phyloP scores from a whole-genome alignment of 2,113 vertebrate species.

The Perca schrenkii region DNA sequence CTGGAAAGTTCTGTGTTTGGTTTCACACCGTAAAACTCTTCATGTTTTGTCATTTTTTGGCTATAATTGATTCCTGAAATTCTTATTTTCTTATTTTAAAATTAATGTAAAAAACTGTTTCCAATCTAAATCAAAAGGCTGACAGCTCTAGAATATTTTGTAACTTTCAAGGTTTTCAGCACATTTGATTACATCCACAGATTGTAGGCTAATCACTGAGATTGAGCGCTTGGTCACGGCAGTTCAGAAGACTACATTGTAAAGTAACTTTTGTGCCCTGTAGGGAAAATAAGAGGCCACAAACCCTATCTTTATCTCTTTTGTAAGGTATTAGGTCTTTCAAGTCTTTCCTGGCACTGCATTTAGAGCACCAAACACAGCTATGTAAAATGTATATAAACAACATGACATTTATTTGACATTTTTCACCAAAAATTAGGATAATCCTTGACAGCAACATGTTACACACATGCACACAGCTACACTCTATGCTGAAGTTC shows the following conservation, averaged over 20 bases:
- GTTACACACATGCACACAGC: too few relatives aligned
- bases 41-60: not conserved
- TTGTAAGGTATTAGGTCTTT: not conserved
- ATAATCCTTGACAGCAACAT: too few relatives aligned
- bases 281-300: not conserved
- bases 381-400: too few relatives aligned
- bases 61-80: not conserved
- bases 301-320: not conserved
- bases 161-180: not conserved
- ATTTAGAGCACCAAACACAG: too few relatives aligned
- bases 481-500: too few relatives aligned
- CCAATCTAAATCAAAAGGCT: not conserved
- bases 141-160: not conserved
- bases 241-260: not conserved
- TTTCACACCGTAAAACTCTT: not conserved
- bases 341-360: too few relatives aligned
- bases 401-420: too few relatives aligned
- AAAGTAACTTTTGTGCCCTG: too few relatives aligned
- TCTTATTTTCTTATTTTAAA: not conserved
- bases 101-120: not conserved
- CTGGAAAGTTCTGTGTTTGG: not conserved
- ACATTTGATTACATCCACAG: too few relatives aligned
- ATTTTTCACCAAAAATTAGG: too few relatives aligned
- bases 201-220: too few relatives aligned
- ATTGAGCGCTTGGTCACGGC: not conserved